Conservation (phyloP, 2,113 vertebrate genomes). For the Hypomesus transpacificus region DNA sequence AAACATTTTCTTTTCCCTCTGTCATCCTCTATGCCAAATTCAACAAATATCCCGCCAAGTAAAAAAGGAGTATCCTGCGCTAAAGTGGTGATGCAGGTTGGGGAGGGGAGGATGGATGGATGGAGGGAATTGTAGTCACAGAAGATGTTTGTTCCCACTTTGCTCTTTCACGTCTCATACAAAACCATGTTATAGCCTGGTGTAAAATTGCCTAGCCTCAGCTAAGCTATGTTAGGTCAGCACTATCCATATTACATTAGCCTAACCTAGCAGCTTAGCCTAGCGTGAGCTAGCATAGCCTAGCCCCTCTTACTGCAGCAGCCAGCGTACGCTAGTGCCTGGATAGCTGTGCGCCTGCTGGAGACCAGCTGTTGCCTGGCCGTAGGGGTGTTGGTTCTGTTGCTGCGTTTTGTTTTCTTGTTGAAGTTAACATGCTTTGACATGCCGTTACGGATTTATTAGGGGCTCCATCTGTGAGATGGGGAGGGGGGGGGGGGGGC, state of each 20-base stretch:
- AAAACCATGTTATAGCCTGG: too few species aligned
- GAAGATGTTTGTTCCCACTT: background rate
- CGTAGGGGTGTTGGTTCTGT: background rate
- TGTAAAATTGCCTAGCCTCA: too few species aligned
- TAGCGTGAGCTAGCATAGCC: too few species aligned
- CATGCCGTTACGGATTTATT: constrained; percentile 43
- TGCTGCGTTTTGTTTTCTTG: constrained; percentile 30
- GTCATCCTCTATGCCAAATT: constrained; percentile 28
- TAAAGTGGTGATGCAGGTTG: constrained; percentile 12
- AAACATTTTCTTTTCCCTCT: constrained; percentile 17
- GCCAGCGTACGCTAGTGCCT: too few species aligned
- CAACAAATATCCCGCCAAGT: constrained; percentile 34
- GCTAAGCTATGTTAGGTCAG: too few species aligned
- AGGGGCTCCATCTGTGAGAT: constrained; percentile 24
- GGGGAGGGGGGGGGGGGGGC: constrained; percentile 13
- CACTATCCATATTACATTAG: too few species aligned
- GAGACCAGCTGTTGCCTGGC: background rate
- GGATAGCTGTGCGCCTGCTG: too few species aligned
- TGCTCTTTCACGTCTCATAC: too few species aligned
- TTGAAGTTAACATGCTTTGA: constrained; percentile 33
- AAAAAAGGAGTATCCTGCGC: constrained; percentile 52
- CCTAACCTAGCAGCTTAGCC: too few species aligned
- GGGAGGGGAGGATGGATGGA: constrained; percentile 45
- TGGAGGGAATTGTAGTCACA: constrained; percentile 16
- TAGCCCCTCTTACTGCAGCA: too few species aligned